Evolutionary conservation across 2,113 vertebrate species (phyloP), one percentile per base, ranked within the genome.

Genomic region (Cariama cristata): DNA sequence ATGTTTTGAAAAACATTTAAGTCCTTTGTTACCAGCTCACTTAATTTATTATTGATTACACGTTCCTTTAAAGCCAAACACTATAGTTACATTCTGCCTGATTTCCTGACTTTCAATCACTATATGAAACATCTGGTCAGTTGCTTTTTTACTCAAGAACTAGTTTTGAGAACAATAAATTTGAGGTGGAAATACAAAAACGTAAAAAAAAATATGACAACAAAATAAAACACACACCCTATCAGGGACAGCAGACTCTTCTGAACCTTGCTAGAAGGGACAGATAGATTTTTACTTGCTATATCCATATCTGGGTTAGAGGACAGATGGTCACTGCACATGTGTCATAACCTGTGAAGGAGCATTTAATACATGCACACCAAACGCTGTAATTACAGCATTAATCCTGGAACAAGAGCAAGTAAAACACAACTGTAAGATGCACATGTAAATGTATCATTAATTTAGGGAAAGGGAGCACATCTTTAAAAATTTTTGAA

Each of bases 401-500:
- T 75, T 96, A 89, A 91, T 44, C 24, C 52, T 44, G 49, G 72
- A 94, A 89, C 55, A 80, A 67, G 18, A 73, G 32, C 53, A 82
- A 60, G 67, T 38, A 67, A 81, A 79, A 91, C 85, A 92, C 68
- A 27, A n/a, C 68, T 62, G 72, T 75, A 91, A 97, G 56, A 84
- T 72, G 52, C 84, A 93, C 58, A 42, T 28, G 58, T 56, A 91
- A 87, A 86, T 71, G 44, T 38, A 52, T 77, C 60, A 94, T 56
- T 92, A 95, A 86, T 55, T 53, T 60, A 90, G 22, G 82, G 91
- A 93, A 97, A 93, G 93, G 59, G 72, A 75, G 44, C 42, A 85
- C 64, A 90, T 95, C 76, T 40, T 8, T 76, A 64, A 81, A 82
- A 85, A 90, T 80, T 93, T 87, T 91, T 73, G 86, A 89, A 96